A percentile compares a stretch with the other conserved stretches of the same genome.
phyloP scores from a whole-genome alignment of 2,797 vertebrate genomes.

The Petrocephalus schoutedeni region DNA sequence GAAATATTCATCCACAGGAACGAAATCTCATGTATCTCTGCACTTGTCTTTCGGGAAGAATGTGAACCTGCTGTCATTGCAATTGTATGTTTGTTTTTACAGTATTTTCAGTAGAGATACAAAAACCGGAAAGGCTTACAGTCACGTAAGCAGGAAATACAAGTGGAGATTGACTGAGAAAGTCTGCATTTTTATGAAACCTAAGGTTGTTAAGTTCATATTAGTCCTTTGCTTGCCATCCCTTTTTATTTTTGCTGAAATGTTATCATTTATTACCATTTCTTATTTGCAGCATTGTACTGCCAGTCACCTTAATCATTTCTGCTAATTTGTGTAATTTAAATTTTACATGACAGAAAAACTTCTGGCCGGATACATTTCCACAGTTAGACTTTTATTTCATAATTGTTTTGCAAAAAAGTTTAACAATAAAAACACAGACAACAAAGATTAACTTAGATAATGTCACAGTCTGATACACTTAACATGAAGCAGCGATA shows the following conservation, averaged over 20 bases:
- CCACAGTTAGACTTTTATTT: conserved; percentile 32
- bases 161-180: conserved; percentile 46
- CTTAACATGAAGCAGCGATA: not conserved
- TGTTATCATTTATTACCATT: not conserved
- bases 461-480: conserved; percentile 13
- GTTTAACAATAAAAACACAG: conserved; percentile 35
- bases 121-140: conserved; percentile 62
- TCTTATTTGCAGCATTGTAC: not conserved
- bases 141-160: conserved; percentile 63
- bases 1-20: not conserved
- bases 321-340: not conserved
- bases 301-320: not conserved
- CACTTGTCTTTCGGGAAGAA: not conserved
- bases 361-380: conserved; percentile 18
- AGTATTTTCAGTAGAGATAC: conserved; percentile 48
- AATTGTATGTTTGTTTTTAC: conserved; percentile 26
- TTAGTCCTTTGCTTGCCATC: not conserved
- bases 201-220: not conserved
- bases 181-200: not conserved
- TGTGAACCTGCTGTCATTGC: not conserved
- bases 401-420: conserved; percentile 39
- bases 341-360: not conserved
- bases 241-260: not conserved
- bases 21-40: not conserved
- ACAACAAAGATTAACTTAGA: conserved; percentile 18